A percentile compares a stretch with the other conserved stretches of the same genome.
Conservation (phyloP, 2,113 vertebrate species). For the Raja brachyura region DNA sequence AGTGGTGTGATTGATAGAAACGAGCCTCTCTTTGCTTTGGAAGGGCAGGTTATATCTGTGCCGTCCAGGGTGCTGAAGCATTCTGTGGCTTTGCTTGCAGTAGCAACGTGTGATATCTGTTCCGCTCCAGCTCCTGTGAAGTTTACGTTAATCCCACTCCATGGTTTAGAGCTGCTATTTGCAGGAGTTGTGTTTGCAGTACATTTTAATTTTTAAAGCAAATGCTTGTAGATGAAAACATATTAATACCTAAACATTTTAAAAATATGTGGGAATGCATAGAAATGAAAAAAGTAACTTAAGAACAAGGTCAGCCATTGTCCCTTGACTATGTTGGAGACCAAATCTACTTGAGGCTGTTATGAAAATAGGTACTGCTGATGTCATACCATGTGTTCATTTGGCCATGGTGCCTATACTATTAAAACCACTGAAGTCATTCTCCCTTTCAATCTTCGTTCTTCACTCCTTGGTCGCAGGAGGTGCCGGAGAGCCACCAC, state of each 20-base stretch:
- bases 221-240: background rate
- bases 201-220: background rate
- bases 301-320: background rate
- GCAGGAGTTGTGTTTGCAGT: background rate
- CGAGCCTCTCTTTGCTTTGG: background rate
- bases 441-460: too few relatives aligned
- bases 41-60: background rate
- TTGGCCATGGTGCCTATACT: too few relatives aligned
- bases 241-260: background rate
- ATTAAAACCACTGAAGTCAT: too few relatives aligned
- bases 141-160: background rate
- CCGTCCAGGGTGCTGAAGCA: background rate
- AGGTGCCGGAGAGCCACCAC: too few relatives aligned
- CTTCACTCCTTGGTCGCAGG: too few relatives aligned
- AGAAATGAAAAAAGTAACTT: background rate
- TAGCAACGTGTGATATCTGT: background rate
- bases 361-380: background rate
- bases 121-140: background rate
- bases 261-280: background rate
- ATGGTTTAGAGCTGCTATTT: background rate
- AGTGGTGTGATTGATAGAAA: background rate
- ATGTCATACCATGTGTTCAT: background rate
- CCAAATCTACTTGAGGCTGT: background rate
- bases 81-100: background rate
- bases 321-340: background rate